Conservation (phyloP, 2,888 invertebrate species). For the Vannuccia rotundouncinata region DNA sequence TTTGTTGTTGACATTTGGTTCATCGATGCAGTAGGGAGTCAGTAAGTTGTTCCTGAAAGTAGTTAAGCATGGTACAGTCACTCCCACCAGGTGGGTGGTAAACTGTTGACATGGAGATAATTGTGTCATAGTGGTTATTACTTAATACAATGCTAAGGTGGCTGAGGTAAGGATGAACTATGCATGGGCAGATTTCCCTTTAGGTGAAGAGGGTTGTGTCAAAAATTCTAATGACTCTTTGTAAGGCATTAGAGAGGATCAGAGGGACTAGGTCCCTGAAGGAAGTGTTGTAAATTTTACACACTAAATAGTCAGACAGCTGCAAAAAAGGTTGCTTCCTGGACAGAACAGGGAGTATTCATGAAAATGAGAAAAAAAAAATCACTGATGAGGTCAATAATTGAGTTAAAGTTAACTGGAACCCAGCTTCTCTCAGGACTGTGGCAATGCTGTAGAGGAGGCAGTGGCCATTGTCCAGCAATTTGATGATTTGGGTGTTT, state of each 20-base stretch:
- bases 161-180: background rate
- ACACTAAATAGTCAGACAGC: background rate
- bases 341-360: background rate
- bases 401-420: background rate
- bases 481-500: background rate
- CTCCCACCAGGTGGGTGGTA: background rate
- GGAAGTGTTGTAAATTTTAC: slow-evolving; percentile 15
- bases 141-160: background rate
- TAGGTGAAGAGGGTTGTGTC: background rate
- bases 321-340: slow-evolving; percentile 16
- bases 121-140: slow-evolving; percentile 2
- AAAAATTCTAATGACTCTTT: slow-evolving; percentile 18
- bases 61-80: background rate
- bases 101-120: slow-evolving; percentile 3
- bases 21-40: background rate
- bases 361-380: background rate
- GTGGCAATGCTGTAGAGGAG: slow-evolving; percentile 9
- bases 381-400: background rate
- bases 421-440: background rate
- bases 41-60: background rate
- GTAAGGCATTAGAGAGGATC: slow-evolving; percentile 23
- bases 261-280: slow-evolving; percentile 21
- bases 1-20: background rate
- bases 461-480: background rate
- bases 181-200: background rate